A percentile compares a stretch with the other conserved stretches of the same genome.
These are phyloP conservation scores for Pararge aegeria DNA, from an alignment of 1,140 invertebrate genomes.

Conservation along the genomic window DNA sequence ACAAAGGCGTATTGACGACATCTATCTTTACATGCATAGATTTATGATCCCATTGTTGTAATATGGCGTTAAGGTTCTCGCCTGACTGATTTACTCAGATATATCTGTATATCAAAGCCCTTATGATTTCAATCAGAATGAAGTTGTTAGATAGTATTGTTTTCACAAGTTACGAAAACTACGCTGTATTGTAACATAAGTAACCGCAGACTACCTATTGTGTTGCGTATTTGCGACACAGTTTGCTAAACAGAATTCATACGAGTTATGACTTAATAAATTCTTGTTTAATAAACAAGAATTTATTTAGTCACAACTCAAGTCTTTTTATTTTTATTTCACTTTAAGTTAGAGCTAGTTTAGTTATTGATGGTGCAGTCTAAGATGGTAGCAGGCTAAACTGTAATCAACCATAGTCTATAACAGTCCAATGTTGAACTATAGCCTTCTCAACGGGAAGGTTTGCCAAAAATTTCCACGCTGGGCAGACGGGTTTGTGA, in stretches of 20 bases:
- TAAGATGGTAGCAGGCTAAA: too few relatives aligned
- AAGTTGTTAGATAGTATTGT: conserved; percentile 34
- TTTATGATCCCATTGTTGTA: conserved; percentile 4
- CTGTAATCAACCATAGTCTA: too few relatives aligned
- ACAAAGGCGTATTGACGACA: background rate
- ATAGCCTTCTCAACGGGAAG: too few relatives aligned
- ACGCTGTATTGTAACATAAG: conserved; percentile 39
- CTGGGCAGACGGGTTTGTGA: too few relatives aligned
- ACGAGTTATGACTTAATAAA: conserved; percentile 18
- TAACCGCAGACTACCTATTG: conserved; percentile 37
- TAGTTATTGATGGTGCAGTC: too few relatives aligned
- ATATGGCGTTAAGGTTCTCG: too few relatives aligned
- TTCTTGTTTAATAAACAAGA: background rate
- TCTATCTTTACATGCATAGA: background rate
- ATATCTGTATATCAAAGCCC: conserved; percentile 5
- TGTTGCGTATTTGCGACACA: conserved; percentile 46
- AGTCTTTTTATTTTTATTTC: too few relatives aligned
- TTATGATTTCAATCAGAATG: conserved; percentile 24
- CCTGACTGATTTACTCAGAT: background rate
- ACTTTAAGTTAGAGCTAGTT: too few relatives aligned
- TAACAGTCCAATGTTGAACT: too few relatives aligned
- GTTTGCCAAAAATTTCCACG: too few relatives aligned
- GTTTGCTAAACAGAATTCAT: conserved; percentile 29
- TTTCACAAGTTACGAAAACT: conserved; percentile 39
- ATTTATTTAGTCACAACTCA: too few relatives aligned